A percentile compares a stretch with the other conserved stretches of the same genome.
Evolutionary conservation across 2,888 invertebrate genomes (phyloP).

Genomic region (Drosophila borealis): DNA sequence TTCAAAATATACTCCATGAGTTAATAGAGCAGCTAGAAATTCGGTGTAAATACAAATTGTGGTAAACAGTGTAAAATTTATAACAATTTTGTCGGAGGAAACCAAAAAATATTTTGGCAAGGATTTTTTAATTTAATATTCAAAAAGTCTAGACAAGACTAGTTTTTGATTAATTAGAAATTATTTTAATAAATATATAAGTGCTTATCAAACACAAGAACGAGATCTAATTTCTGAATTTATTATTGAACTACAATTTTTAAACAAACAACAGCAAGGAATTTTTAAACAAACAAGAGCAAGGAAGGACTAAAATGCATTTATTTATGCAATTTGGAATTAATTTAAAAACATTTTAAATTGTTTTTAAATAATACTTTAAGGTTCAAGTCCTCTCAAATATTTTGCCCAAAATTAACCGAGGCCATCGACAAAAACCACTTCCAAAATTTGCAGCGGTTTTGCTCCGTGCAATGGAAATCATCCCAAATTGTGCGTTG

Average conservation of each 20-base stretch:
- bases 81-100: too few relatives aligned
- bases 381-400: not conserved
- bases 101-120: not conserved
- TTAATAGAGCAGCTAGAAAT: conserved; percentile 24
- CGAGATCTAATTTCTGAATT: too few relatives aligned
- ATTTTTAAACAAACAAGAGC: too few relatives aligned
- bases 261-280: too few relatives aligned
- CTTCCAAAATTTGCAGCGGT: conserved; percentile 54
- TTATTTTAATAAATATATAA: too few relatives aligned
- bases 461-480: conserved; percentile 38
- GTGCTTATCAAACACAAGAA: too few relatives aligned
- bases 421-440: conserved; percentile 31
- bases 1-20: conserved; percentile 25
- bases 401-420: conserved; percentile 7
- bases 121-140: too few relatives aligned
- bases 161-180: not conserved
- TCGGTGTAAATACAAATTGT: conserved; percentile 5
- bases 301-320: too few relatives aligned
- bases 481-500: conserved; percentile 37
- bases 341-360: too few relatives aligned
- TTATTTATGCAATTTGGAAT: too few relatives aligned
- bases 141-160: not conserved
- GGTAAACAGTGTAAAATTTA: not conserved
- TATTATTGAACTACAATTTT: too few relatives aligned
- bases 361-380: not conserved